These are phyloP conservation scores for Hetaerina titia DNA, from an alignment of 2,888 invertebrate genomes.

Conservation along the genomic window DNA sequence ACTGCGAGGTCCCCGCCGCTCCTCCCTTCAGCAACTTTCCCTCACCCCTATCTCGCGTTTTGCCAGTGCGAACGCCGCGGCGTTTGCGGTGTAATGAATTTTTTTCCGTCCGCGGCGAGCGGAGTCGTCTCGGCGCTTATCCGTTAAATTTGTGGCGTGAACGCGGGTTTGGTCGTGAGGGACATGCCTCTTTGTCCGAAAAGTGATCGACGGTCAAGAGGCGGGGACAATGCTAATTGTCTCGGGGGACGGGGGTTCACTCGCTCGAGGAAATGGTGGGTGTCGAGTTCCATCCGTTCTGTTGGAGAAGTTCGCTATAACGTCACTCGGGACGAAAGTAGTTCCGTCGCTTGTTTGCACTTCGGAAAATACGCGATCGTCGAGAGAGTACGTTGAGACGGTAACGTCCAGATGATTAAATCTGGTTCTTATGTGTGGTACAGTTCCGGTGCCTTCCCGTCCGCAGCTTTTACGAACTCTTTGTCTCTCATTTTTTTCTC, in stretches of 20 bases:
- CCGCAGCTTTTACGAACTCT: not conserved
- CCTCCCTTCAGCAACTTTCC: not conserved
- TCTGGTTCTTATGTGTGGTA: not conserved
- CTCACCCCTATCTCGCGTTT: not conserved
- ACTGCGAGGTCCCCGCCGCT: slow-evolving; percentile 6
- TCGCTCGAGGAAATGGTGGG: not conserved
- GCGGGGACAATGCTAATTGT: not conserved
- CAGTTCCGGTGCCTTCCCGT: not conserved
- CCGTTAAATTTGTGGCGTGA: not conserved
- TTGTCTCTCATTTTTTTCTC: too few relatives aligned
- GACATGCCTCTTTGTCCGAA: too few relatives aligned
- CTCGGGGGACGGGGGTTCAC: too few relatives aligned
- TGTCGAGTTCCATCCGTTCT: not conserved
- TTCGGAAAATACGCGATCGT: not conserved
- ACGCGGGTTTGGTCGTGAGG: not conserved
- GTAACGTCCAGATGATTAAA: not conserved
- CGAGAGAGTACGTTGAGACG: not conserved
- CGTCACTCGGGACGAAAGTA: not conserved
- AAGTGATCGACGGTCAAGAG: too few relatives aligned
- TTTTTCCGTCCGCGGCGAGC: not conserved
- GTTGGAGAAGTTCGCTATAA: not conserved
- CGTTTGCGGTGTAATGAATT: not conserved
- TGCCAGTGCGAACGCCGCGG: not conserved
- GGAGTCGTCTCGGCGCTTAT: not conserved
- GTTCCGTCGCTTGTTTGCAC: not conserved